Evolutionary conservation across 2,888 invertebrate species (phyloP), one percentile per base, ranked within the genome.

Genomic region (Mimumesa dahlbomi): DNA sequence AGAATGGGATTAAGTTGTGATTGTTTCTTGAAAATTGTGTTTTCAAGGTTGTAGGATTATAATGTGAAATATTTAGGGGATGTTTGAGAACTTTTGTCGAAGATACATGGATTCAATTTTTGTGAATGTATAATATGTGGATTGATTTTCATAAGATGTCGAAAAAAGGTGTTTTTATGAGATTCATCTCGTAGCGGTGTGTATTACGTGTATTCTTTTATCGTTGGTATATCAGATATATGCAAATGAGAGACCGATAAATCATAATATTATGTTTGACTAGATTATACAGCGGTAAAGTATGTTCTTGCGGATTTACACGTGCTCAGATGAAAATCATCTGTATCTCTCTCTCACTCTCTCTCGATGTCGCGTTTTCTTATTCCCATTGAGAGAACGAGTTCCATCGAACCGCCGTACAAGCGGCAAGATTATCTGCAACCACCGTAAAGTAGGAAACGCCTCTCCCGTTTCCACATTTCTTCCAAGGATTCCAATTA

Each of bases 401-500:
- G 62, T 57, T 62, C 31, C 42, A 40, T 45, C 50, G 38, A 40
- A 50, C n/a, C 13, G 19, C 21, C 58, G 29, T n/a, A n/a, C 14
- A 40, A 14, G 18, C 13, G 46, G 11, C 13, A 45, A 40, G 48
- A 64, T 45, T 59, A 70, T 61, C 36, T 48, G 22, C 18, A 40
- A 48, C 38, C 48, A 54, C 22, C 46, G 43, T 68, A 57, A 69
- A 61, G n/a, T 45, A 49, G 57, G 50, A 59, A 67, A 54, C 50
- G 43, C 38, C 22, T 50, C 53, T 57, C 48, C 14, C 29, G 38
- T 48, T 64, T 48, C 48, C 31, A 48, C 40, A 29, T 65, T 63
- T 52, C 59, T 56, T 63, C 46, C 56, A 18, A 49, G 45, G 50
- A 62, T 66, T 48, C 48, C 58, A 62, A 62, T 73, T 70, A 66